Conservation (phyloP, 2,888 invertebrate genomes). For the Mactromeris polynyma region DNA sequence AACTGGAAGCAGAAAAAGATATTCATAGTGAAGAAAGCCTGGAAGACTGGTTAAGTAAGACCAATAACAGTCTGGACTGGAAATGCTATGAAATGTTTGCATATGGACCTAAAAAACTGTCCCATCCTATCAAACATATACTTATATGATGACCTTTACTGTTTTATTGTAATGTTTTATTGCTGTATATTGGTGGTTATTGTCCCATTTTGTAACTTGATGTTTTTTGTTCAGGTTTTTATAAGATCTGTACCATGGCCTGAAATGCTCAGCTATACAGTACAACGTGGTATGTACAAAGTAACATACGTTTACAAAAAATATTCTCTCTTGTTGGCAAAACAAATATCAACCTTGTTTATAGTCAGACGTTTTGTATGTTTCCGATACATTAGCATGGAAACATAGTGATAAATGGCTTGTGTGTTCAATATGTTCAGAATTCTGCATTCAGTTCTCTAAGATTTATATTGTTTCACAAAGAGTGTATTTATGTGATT, state of each 20-base stretch:
- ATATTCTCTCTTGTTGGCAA: background rate
- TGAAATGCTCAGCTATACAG: too few species aligned
- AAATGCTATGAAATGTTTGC: too few species aligned
- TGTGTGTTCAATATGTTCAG: too few species aligned
- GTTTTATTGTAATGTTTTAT: background rate
- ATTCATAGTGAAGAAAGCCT: too few species aligned
- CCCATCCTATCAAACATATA: background rate
- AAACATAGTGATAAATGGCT: background rate
- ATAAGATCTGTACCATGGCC: background rate
- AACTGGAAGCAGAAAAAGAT: too few species aligned
- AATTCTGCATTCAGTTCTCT: too few species aligned
- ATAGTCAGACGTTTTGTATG: background rate
- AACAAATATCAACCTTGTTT: background rate
- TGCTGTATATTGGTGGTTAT: background rate
- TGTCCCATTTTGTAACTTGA: background rate
- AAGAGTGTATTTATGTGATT: too few species aligned
- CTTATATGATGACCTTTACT: background rate
- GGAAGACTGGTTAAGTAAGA: too few species aligned
- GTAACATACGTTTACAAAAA: too few species aligned
- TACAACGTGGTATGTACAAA: too few species aligned
- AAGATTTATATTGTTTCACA: too few species aligned
- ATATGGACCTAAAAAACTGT: background rate
- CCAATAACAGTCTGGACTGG: too few species aligned
- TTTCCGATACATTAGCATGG: background rate
- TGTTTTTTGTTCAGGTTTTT: background rate